These are phyloP conservation scores for Auanema freiburgensis DNA, from an alignment of 2,888 invertebrate genomes.

Conservation along the genomic window DNA sequence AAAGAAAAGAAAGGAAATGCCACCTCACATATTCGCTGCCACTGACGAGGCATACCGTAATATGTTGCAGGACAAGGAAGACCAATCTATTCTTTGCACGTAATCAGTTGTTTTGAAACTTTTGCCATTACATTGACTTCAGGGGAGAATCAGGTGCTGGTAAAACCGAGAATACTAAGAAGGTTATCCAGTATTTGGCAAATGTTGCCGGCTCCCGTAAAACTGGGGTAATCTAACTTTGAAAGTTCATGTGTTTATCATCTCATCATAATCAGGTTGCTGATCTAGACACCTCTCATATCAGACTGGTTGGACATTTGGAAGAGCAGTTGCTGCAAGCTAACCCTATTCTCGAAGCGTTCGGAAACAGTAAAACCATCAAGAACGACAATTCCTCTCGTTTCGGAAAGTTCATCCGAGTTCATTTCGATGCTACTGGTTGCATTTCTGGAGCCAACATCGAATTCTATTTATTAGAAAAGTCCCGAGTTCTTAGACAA, in stretches of 20 bases:
- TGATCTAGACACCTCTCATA: conserved; percentile 34
- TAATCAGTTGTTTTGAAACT: conserved; percentile 60
- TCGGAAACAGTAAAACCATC: conserved; percentile 99
- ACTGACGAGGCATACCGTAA: conserved; percentile 98
- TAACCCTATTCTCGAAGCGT: conserved; percentile 98
- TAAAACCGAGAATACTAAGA: conserved; percentile 99
- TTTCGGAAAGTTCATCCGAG: conserved; percentile 99
- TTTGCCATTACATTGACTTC: conserved; percentile 15
- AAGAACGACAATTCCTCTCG: conserved; percentile 99
- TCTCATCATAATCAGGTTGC: too few species aligned
- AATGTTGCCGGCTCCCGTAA: conserved; percentile 84
- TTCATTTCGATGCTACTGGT: conserved; percentile 98
- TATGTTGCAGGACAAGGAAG: conserved; percentile 99
- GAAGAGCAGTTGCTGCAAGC: conserved; percentile 95
- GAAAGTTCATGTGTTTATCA: too few species aligned
- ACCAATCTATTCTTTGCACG: conserved; percentile 98
- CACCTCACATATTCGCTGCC: conserved; percentile 99
- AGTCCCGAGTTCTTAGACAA: conserved; percentile 96
- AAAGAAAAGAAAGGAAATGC: conserved; percentile 83
- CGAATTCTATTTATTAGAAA: conserved; percentile 97
- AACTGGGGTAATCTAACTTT: conserved; percentile 11
- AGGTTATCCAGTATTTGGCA: conserved; percentile 99
- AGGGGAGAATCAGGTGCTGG: conserved; percentile 97
- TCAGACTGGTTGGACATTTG: conserved; percentile 76
- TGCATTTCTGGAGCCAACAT: conserved; percentile 99